phyloP scores from a whole-genome alignment of 2,113 vertebrate species.

The Limnothrissa miodon region DNA sequence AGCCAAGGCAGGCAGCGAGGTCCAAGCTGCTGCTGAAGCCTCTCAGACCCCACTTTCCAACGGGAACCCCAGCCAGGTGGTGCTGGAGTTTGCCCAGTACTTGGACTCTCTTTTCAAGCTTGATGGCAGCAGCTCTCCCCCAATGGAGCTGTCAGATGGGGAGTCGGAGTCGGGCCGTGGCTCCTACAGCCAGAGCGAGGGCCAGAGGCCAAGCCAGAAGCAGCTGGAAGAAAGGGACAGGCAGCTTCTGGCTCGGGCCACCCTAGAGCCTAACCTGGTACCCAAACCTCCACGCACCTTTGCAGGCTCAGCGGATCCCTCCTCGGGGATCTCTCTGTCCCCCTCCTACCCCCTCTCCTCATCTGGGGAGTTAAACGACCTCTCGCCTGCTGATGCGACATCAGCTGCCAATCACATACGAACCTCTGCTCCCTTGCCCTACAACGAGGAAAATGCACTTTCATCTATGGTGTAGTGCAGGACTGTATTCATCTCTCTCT shows the following conservation, averaged over 20 bases:
- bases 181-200: constrained; percentile 78
- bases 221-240: constrained; percentile 64
- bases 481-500: constrained; percentile 8
- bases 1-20: constrained; percentile 44
- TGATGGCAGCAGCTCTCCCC: constrained; percentile 90
- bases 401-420: constrained; percentile 78
- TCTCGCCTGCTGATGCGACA: constrained; percentile 83
- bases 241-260: constrained; percentile 90
- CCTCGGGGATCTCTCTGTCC: constrained; percentile 94
- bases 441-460: constrained; percentile 74
- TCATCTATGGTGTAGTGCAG: constrained; percentile 69
- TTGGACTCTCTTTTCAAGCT: constrained; percentile 96
- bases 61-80: constrained; percentile 92
- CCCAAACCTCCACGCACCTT: constrained; percentile 95
- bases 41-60: constrained; percentile 71
- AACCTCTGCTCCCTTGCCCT: constrained; percentile 85
- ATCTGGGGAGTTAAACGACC: constrained; percentile 93
- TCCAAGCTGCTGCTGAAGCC: constrained; percentile 44
- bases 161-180: constrained; percentile 75
- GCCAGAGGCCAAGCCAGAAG: constrained; percentile 79
- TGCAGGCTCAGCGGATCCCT: constrained; percentile 90
- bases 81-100: constrained; percentile 96
- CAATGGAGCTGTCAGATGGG: constrained; percentile 84
- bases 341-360: constrained; percentile 96
- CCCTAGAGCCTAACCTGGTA: constrained; percentile 93